These are phyloP conservation scores for Umimayanthus chanpuru DNA, from an alignment of 92 coral and sea anemone genomes.

Conservation along the genomic window DNA sequence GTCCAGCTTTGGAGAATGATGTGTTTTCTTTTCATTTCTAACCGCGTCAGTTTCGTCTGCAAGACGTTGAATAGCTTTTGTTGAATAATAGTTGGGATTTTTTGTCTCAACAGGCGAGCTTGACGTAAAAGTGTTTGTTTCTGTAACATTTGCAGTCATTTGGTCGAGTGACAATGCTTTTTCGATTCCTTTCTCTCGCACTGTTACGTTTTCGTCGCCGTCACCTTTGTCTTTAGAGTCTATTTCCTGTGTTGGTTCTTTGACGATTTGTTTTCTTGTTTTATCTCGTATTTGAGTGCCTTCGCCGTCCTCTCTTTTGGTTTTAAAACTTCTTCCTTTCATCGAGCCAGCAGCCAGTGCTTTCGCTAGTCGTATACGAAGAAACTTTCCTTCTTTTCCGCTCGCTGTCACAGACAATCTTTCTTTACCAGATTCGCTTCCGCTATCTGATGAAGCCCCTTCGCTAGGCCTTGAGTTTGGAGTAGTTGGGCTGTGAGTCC, in stretches of 20 bases:
- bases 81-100: background rate
- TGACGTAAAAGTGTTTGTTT: background rate
- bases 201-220: background rate
- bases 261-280: background rate
- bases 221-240: background rate
- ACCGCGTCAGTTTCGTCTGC: background rate
- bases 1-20: background rate
- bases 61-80: background rate
- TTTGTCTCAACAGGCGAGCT: background rate
- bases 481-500: background rate
- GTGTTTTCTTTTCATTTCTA: background rate
- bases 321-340: background rate
- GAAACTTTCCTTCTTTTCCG: constrained; percentile 52
- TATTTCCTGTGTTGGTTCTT: background rate
- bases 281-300: background rate
- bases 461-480: background rate
- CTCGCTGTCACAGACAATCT: constrained; percentile 35
- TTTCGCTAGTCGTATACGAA: constrained; percentile 49
- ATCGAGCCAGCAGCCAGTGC: constrained; percentile 47
- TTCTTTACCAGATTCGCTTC: background rate
- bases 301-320: background rate
- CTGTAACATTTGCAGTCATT: background rate
- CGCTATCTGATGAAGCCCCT: background rate
- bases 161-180: background rate
- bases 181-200: background rate